Conservation (phyloP, 2,797 vertebrate genomes). For the Sebastes trivittatus region DNA sequence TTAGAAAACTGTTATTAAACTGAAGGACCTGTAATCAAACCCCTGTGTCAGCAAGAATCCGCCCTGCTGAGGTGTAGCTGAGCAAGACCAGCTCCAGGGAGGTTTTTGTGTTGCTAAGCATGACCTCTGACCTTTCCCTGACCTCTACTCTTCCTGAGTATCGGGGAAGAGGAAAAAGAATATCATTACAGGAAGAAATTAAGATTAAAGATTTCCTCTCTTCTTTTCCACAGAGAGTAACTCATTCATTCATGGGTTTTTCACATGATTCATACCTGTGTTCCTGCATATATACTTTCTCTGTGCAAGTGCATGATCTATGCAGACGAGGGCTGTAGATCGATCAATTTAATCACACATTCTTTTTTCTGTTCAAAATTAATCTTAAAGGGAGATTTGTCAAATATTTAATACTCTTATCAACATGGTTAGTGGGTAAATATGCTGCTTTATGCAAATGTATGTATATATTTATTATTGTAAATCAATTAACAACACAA, state of each 20-base stretch:
- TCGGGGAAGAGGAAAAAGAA: neutral
- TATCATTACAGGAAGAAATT: slow-evolving; percentile 40
- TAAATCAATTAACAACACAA: too few relatives aligned
- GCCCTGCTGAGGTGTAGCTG: neutral
- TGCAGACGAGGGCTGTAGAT: neutral
- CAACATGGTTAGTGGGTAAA: too few relatives aligned
- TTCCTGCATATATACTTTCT: neutral
- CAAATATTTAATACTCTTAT: too few relatives aligned
- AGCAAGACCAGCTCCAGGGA: neutral
- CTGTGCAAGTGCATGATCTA: neutral
- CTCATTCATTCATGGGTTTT: neutral
- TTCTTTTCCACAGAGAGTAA: neutral
- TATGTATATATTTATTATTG: too few relatives aligned
- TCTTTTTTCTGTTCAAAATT: too few relatives aligned
- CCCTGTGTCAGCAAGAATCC: neutral
- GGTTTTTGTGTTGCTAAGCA: slow-evolving; percentile 1
- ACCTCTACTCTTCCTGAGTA: slow-evolving; percentile 2
- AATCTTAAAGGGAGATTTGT: too few relatives aligned
- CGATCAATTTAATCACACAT: too few relatives aligned
- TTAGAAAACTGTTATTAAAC: neutral
- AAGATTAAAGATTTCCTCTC: neutral
- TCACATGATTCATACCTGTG: neutral
- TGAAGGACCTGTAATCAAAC: neutral
- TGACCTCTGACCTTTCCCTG: slow-evolving; percentile 39
- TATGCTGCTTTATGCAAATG: too few relatives aligned